These are phyloP conservation scores for Myotis davidii DNA, from an alignment of 2,113 vertebrate species.

Conservation along the genomic window DNA sequence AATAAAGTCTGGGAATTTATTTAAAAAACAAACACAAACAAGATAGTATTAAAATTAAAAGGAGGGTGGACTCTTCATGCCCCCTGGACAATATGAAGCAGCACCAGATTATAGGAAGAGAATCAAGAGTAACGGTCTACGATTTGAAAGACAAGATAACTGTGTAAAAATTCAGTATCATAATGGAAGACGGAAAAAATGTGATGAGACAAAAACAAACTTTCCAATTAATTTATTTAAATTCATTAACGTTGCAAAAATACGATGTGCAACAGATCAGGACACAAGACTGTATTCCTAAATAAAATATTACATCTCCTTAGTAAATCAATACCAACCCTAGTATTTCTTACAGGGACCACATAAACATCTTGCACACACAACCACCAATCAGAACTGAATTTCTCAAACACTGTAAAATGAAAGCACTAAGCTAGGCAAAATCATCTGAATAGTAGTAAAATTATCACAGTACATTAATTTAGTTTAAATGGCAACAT, in stretches of 20 bases:
- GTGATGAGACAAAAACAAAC: constrained; percentile 56
- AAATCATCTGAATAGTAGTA: background rate
- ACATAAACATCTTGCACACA: constrained; percentile 28
- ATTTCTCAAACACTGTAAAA: constrained; percentile 53
- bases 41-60: background rate
- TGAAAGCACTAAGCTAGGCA: constrained; percentile 2
- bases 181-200: background rate
- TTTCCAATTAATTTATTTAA: constrained; percentile 78
- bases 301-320: constrained; percentile 50
- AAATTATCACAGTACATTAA: constrained; percentile 51
- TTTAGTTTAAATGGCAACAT: constrained; percentile 43
- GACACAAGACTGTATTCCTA: constrained; percentile 60
- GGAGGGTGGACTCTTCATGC: background rate
- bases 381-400: constrained; percentile 1
- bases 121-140: background rate
- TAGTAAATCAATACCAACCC: background rate
- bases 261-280: constrained; percentile 62
- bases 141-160: constrained; percentile 29
- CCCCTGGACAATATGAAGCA: background rate
- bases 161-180: background rate
- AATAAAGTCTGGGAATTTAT: background rate
- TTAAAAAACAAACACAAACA: background rate
- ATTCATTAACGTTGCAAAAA: constrained; percentile 69
- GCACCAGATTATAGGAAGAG: background rate
- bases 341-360: constrained; percentile 45